Evolutionary conservation across 2,797 vertebrate species (phyloP).

Genomic region (Adrianichthys oophorus): DNA sequence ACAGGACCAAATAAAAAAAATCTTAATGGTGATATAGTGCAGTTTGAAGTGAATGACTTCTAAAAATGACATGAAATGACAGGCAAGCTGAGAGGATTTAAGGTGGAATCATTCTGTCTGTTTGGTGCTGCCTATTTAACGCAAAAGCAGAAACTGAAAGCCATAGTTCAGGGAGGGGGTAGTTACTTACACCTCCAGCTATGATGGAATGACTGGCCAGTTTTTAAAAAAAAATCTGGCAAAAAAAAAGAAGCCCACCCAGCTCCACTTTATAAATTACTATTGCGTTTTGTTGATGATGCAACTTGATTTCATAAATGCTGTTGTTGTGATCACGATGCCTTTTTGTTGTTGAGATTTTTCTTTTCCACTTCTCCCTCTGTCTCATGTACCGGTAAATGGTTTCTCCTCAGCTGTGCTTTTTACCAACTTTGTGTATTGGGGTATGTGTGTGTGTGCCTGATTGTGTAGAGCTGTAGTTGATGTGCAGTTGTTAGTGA

Average conservation of each 20-base stretch:
- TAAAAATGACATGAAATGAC: conserved; percentile 23
- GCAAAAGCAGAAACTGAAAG: conserved; percentile 55
- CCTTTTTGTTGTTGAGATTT: conserved; percentile 53
- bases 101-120: conserved; percentile 26
- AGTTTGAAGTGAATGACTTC: conserved; percentile 19
- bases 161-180: conserved; percentile 51
- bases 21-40: conserved; percentile 18
- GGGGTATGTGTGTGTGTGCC: conserved; percentile 53
- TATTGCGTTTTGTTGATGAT: conserved; percentile 51
- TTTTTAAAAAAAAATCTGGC: conserved; percentile 29
- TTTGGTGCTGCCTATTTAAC: conserved; percentile 48
- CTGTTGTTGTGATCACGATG: conserved; percentile 52
- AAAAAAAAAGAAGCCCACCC: conserved; percentile 13
- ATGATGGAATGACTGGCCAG: conserved; percentile 28
- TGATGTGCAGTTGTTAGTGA: conserved; percentile 65
- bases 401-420: conserved; percentile 68
- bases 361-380: conserved; percentile 20
- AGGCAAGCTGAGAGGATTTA: conserved; percentile 26
- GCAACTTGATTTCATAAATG: conserved; percentile 61
- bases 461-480: conserved; percentile 65
- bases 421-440: conserved; percentile 64
- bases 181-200: conserved; percentile 19
- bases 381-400: conserved; percentile 40
- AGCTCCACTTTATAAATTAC: conserved; percentile 37
- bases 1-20: conserved; percentile 57